Evolutionary conservation across 92 coral and sea anemone genomes (phyloP), one percentile per base, ranked within the genome.

Genomic region (Parazoanthus swiftii): DNA sequence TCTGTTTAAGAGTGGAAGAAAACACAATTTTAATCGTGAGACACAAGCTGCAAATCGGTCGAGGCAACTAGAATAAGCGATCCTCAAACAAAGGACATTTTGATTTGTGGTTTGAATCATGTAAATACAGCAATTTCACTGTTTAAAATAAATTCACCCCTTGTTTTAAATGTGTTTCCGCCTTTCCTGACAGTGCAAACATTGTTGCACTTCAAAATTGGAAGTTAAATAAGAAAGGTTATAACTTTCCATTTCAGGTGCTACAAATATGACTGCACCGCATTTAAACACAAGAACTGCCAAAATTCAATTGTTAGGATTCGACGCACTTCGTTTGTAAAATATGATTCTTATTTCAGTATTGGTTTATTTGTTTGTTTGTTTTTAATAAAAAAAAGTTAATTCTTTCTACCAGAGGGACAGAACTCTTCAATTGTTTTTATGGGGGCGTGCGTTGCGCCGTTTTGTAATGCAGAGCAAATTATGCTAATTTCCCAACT

Each of bases 1-100:
- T 94, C 95, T 82, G 92, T 87, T 71, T 4, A 36, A 38, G 44
- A 5, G 18, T 43, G 37, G 25, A 80, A 59, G 50, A 63, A 80
- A 66, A 56, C 6, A 14, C 4, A 67, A 35, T 25, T 38, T 25
- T 68, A 51, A 18, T 70, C 43, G 25, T 39, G 21, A 54, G 59
- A 42, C 18, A n/a, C n/a, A 23, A 70, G 16, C 46, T 39, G 13
- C 79, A 29, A 74, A n/a, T 37, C 46, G 37, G 46, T 37, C 46
- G 37, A 74, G 78, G 16, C 79, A 37, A 36, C 23, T 14, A 2
- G 21, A 1, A 29, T 15, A 14, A 29, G 13, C 20, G 20, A 73
- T 29, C 43, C 14, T 14, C 58, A 11, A 33, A 38, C 77, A 74
- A n/a, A 37, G 23, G 10, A 16, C 21, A 20, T 76, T 76, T 21